Evolutionary conservation across 1,140 invertebrate genomes (phyloP).

Genomic region (Trypoxylus dichotomus): DNA sequence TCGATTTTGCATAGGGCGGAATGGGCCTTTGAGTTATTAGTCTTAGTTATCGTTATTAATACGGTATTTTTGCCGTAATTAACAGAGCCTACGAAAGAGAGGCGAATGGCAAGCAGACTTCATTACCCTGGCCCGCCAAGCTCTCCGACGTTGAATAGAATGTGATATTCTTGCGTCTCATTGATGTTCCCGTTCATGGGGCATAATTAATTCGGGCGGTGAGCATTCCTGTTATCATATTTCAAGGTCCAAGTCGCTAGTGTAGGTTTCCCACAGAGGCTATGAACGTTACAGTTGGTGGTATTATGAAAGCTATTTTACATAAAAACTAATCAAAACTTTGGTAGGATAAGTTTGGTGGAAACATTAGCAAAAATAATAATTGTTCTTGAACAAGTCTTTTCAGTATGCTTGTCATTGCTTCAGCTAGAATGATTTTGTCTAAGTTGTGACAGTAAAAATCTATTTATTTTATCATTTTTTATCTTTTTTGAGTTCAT

Average conservation of each 20-base stretch:
- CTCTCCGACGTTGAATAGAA: constrained; percentile 31
- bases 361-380: no score
- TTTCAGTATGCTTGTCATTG: no score
- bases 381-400: no score
- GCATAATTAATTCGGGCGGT: constrained; percentile 17
- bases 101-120: constrained; percentile 32
- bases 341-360: not conserved
- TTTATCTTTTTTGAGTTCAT: no score
- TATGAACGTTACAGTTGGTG: not conserved
- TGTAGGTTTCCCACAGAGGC: not conserved
- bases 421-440: no score
- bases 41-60: constrained; percentile 40
- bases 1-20: constrained; percentile 10
- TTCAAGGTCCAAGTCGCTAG: not conserved
- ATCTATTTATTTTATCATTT: no score
- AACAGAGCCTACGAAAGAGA: constrained; percentile 2
- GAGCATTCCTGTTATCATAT: constrained; percentile 8
- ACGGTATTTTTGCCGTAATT: constrained; percentile 35
- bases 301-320: not conserved
- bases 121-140: constrained; percentile 33
- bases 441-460: no score
- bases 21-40: constrained; percentile 37
- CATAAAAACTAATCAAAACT: not conserved
- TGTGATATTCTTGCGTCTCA: constrained; percentile 35
- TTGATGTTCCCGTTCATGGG: constrained; percentile 29